Evolutionary conservation across 2,888 invertebrate species (phyloP).

Genomic region (Temnothorax rugatulus): DNA sequence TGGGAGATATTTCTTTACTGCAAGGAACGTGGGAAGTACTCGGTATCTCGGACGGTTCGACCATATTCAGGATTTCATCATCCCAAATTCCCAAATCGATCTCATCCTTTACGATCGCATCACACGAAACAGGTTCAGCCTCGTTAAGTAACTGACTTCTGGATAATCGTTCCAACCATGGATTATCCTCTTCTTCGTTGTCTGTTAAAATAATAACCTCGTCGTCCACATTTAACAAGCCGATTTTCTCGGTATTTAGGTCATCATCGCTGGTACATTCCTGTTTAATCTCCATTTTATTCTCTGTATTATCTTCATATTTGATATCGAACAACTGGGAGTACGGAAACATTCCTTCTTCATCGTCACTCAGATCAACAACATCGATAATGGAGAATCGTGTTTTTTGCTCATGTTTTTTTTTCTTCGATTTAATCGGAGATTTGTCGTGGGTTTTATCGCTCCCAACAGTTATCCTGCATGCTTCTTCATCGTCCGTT

Average conservation of each 20-base stretch:
- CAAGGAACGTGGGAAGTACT: not conserved
- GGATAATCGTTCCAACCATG: constrained; percentile 76
- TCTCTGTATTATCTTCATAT: constrained; percentile 54
- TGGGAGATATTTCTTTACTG: not conserved
- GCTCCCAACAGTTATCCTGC: not conserved
- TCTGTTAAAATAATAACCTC: constrained; percentile 77
- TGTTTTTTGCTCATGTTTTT: constrained; percentile 85
- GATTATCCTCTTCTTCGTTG: constrained; percentile 80
- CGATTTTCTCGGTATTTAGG: constrained; percentile 55
- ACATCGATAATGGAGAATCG: constrained; percentile 86
- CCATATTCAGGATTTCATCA: not conserved
- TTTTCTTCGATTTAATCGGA: constrained; percentile 60
- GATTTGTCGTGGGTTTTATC: not conserved
- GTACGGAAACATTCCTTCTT: constrained; percentile 87
- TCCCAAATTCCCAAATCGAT: not conserved
- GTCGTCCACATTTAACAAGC: constrained; percentile 66
- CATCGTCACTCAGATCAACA: constrained; percentile 88
- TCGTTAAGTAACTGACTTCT: constrained; percentile 72
- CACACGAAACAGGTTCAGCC: not conserved
- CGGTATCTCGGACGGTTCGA: not conserved
- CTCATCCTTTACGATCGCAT: not conserved
- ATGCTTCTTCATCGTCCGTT: constrained; percentile 62
- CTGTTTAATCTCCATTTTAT: constrained; percentile 71
- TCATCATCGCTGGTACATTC: constrained; percentile 59
- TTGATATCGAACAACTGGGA: constrained; percentile 87